Conservation (phyloP, 2,888 invertebrate species). For the Diadegma fenestrale region DNA sequence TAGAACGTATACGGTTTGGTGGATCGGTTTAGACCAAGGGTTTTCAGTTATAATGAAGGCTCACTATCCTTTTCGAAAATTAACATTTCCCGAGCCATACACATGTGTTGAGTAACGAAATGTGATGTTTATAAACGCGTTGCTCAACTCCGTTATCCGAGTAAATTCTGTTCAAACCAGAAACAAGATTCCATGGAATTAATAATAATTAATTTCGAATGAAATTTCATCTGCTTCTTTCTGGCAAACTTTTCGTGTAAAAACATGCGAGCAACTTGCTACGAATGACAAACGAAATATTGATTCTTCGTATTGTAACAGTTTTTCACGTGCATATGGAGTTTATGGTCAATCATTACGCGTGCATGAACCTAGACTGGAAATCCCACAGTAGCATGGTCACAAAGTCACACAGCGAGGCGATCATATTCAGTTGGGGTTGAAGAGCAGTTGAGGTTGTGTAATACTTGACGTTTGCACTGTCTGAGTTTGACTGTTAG, state of each 20-base stretch:
- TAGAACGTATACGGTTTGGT: background rate
- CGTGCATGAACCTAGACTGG: background rate
- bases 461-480: slow-evolving; percentile 48
- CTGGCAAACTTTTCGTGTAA: background rate
- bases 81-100: background rate
- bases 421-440: slow-evolving; percentile 32
- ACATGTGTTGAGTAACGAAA: background rate
- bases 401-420: slow-evolving; percentile 15
- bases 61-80: slow-evolving; percentile 1
- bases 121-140: background rate
- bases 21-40: background rate
- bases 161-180: background rate
- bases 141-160: background rate
- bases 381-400: slow-evolving; percentile 1
- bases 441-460: background rate
- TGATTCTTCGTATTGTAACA: background rate
- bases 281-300: background rate
- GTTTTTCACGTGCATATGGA: background rate
- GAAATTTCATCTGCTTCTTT: background rate
- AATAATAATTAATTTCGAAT: background rate
- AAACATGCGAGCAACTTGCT: background rate
- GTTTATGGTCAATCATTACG: background rate
- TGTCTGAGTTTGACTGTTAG: slow-evolving; percentile 37
- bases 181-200: background rate
- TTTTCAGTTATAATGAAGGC: slow-evolving; percentile 24